phyloP scores from a whole-genome alignment of 2,113 vertebrate species.

The Pygathrix nemaeus region DNA sequence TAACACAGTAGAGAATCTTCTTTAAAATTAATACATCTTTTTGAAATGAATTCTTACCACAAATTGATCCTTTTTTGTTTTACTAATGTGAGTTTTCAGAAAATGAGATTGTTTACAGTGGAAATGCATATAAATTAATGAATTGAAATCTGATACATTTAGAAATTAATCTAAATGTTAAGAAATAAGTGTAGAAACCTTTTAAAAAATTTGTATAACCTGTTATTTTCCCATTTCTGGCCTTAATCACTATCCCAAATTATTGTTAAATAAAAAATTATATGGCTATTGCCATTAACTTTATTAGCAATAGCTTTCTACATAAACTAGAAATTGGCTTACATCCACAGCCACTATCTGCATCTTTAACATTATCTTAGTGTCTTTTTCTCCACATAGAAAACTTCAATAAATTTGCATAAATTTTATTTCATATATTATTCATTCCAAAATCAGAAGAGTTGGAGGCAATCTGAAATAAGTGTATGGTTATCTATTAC shows the following conservation, averaged over 20 bases:
- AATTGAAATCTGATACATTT: neutral
- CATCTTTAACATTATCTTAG: neutral
- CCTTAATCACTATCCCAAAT: neutral
- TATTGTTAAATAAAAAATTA: slow-evolving; percentile 34
- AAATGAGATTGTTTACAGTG: neutral
- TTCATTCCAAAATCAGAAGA: neutral
- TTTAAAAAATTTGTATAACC: neutral
- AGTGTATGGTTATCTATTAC: neutral
- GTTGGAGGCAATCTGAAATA: neutral
- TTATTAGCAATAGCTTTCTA: neutral
- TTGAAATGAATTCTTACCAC: neutral
- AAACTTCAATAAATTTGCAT: neutral
- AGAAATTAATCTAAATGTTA: neutral
- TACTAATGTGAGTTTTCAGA: neutral
- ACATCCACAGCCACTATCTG: neutral
- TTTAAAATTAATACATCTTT: neutral
- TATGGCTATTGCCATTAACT: neutral
- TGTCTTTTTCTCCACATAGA: neutral
- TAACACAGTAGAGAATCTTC: neutral
- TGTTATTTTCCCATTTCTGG: neutral
- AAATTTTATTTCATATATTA: neutral
- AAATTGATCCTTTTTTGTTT: neutral
- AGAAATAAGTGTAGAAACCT: neutral
- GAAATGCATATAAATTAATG: neutral
- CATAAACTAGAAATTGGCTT: neutral